Conservation (phyloP, 2,113 vertebrate genomes). For the Boulengeromyrus knoepffleri region DNA sequence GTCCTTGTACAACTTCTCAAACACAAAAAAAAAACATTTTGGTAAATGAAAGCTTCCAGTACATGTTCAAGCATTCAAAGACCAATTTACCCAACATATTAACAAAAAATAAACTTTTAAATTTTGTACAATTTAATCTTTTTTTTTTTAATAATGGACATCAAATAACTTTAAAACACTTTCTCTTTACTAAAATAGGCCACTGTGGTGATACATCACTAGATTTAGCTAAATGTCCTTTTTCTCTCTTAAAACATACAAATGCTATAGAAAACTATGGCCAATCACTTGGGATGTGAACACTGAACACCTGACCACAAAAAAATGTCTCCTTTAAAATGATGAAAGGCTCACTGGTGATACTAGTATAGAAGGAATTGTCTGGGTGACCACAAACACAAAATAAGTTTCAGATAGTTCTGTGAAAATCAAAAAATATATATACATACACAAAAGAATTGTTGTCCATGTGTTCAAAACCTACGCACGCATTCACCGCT, state of each 20-base stretch:
- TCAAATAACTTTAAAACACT: conserved; percentile 39
- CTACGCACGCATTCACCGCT: background rate
- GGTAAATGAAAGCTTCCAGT: conserved; percentile 33
- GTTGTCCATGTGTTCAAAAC: conserved; percentile 7
- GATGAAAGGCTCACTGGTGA: conserved; percentile 20
- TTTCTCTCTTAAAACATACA: conserved; percentile 47
- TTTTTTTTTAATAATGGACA: conserved; percentile 44
- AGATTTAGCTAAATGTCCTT: conserved; percentile 49
- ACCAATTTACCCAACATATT: conserved; percentile 36
- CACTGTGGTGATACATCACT: conserved; percentile 69
- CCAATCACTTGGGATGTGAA: conserved; percentile 30
- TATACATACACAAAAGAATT: background rate
- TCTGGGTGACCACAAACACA: conserved; percentile 1
- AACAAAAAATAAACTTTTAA: conserved; percentile 50
- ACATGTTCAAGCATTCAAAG: conserved; percentile 33
- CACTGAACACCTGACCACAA: conserved; percentile 22
- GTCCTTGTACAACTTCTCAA: conserved; percentile 1
- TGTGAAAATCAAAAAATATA: background rate
- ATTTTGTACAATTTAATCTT: conserved; percentile 35
- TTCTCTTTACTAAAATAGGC: conserved; percentile 64
- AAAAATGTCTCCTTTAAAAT: conserved; percentile 17
- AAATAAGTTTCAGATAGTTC: background rate
- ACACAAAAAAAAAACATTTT: conserved; percentile 3
- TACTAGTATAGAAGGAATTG: conserved; percentile 11
- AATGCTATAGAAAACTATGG: conserved; percentile 49